Base-by-base conservation (phyloP, 2,113 vertebrate genomes). In the Aviceda subcristata region DNA sequence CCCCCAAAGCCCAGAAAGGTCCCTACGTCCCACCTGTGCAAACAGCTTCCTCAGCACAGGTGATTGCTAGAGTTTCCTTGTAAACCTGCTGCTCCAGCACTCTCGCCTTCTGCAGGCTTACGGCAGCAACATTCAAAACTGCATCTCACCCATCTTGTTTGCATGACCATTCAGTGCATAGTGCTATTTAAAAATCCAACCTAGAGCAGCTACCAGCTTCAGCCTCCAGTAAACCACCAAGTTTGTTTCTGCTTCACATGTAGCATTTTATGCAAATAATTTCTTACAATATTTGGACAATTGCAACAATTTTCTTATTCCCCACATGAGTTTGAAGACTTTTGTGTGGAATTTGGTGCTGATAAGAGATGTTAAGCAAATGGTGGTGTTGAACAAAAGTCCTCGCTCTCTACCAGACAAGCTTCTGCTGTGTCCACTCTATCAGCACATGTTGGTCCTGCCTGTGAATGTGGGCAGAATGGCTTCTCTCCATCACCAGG, bases 231-330 rank as follows among this genome's bases (percentile, higher is more conserved):
- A 94, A 94, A 92, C 88, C 66, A 86, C 39, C 0, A 0, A 63
- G 55, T 36, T 43, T 71, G 63, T 46, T 91, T 79, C 88, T 92
- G 59, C 86, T 94, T 82, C 27, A 0, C 48, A 32, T 45, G 48
- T 55, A 90, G 75, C 48, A 84, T 83, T 90, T 96, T 46, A 95
- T 81, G 90, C 93, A 97, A 97, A 96, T 94, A 34, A 66, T 85
- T 90, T 91, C 55, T 86, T 85, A 71, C 56, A 85, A 19, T 72
- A 62, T 64, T 77, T 78, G 39, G 60, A 64, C 24, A 92, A 88
- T 48, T 56, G 56, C 78, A 88, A 56, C 56, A 56, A 45, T 81
- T 78, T 92, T 8, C 56, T 92, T 90, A 73, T 76, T 76, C 41
- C 39, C 72, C 21, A 51, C 43, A 51, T 9, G n/a, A 67, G 27